Conservation (phyloP, 2,113 vertebrate species). For the Clarias batrachus region DNA sequence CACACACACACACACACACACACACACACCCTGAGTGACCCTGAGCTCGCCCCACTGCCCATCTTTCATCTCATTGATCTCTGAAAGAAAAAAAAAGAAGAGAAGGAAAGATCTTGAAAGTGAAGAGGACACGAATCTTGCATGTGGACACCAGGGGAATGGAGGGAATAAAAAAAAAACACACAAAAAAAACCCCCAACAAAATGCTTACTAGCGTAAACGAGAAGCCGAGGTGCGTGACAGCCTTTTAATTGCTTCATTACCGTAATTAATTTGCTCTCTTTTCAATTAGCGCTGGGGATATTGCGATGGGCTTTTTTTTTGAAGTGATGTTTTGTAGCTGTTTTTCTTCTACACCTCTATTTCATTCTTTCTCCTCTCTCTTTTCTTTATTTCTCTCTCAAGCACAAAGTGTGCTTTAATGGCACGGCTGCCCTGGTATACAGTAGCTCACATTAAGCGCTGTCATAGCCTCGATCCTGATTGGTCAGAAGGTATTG, state of each 20-base stretch:
- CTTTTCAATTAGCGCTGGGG: conserved; percentile 55
- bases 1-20: conserved; percentile 24
- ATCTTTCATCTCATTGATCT: conserved; percentile 1
- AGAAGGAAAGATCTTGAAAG: conserved; percentile 53
- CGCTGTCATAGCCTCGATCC: background rate
- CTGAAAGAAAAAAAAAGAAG: background rate
- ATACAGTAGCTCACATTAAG: no score
- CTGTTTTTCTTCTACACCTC: conserved; percentile 34
- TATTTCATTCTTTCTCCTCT: conserved; percentile 35
- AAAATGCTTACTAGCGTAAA: conserved; percentile 47
- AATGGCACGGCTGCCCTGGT: background rate
- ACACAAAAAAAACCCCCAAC: conserved; percentile 15
- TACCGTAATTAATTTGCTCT: conserved; percentile 60
- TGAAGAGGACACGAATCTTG: conserved; percentile 56
- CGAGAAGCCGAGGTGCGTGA: conserved; percentile 47
- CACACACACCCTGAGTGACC: conserved; percentile 1
- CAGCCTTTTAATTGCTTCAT: conserved; percentile 59
- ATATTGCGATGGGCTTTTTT: conserved; percentile 45
- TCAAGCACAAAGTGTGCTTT: conserved; percentile 17
- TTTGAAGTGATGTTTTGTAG: conserved; percentile 44
- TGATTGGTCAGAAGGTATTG: background rate
- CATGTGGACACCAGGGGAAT: conserved; percentile 37
- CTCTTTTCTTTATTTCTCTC: conserved; percentile 15
- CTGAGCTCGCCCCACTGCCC: background rate
- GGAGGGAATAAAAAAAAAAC: conserved; percentile 3